These are phyloP conservation scores for Hypocryptadius cinnamomeus DNA, from an alignment of 2,113 vertebrate genomes.

Conservation along the genomic window DNA sequence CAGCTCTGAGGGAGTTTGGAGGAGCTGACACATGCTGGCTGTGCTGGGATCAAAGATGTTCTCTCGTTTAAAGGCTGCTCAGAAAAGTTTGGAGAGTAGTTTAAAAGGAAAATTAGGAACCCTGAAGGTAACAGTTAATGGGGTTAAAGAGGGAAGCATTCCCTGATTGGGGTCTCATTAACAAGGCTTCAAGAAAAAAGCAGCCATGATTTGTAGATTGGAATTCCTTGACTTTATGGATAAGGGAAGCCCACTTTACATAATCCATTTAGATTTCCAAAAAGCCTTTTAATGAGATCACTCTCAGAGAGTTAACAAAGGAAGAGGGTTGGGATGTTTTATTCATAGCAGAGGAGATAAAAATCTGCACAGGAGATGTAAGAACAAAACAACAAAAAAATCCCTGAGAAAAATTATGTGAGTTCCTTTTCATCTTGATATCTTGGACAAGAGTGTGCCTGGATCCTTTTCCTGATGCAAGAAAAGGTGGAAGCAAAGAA, in stretches of 20 bases:
- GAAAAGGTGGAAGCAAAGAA: not conserved
- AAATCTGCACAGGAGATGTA: not conserved
- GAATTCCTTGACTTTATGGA: not conserved
- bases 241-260: not conserved
- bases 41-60: not conserved
- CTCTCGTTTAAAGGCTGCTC: not conserved
- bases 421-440: not conserved
- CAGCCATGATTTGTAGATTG: not conserved
- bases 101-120: not conserved
- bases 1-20: not conserved
- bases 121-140: not conserved
- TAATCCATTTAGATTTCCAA: not conserved
- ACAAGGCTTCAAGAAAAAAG: not conserved
- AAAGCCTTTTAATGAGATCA: not conserved
- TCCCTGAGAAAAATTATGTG: not conserved
- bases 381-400: not conserved
- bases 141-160: not conserved
- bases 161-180: not conserved
- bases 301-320: not conserved
- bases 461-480: not conserved
- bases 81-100: not conserved
- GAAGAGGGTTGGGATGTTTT: not conserved
- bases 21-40: not conserved
- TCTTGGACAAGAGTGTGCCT: not conserved
- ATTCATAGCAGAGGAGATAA: not conserved